These are phyloP conservation scores for Drosophila subpulchrella DNA, from an alignment of 1,140 invertebrate genomes.

Conservation along the genomic window DNA sequence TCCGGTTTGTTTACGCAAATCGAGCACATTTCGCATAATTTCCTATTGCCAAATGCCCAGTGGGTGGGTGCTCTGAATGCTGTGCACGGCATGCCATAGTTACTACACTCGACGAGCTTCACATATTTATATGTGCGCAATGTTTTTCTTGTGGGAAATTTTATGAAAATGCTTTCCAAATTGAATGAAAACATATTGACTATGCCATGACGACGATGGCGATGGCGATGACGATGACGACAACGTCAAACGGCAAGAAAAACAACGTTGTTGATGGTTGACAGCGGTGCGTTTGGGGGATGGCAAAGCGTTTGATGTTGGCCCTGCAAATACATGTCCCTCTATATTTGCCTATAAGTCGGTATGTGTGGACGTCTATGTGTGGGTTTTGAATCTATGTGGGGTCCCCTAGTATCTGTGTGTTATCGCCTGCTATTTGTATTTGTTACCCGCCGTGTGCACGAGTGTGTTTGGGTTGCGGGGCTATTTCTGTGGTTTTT, in stretches of 20 bases:
- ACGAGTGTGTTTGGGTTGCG: slow-evolving; percentile 27
- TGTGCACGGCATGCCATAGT: slow-evolving; percentile 69
- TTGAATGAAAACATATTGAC: slow-evolving; percentile 83
- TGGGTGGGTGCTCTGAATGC: slow-evolving; percentile 16
- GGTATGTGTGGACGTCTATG: slow-evolving; percentile 23
- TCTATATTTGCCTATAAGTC: slow-evolving; percentile 63
- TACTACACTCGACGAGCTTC: slow-evolving; percentile 4
- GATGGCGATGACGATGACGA: slow-evolving; percentile 61
- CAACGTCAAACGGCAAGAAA: slow-evolving; percentile 65
- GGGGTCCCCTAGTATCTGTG: slow-evolving; percentile 22
- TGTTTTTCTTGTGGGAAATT: slow-evolving; percentile 81
- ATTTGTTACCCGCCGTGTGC: slow-evolving; percentile 59
- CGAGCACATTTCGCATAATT: slow-evolving; percentile 84
- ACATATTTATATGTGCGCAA: slow-evolving; percentile 69
- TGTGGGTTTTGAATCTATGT: slow-evolving; percentile 19
- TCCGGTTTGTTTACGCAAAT: slow-evolving; percentile 83
- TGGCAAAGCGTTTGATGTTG: slow-evolving; percentile 77
- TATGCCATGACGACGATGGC: slow-evolving; percentile 67
- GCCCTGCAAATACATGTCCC: slow-evolving; percentile 71
- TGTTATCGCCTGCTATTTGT: slow-evolving; percentile 65
- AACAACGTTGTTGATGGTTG: slow-evolving; percentile 62
- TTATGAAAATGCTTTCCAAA: slow-evolving; percentile 83
- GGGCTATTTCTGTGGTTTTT: slow-evolving; percentile 64
- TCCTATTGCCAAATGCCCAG: slow-evolving; percentile 69
- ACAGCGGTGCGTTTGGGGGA: slow-evolving; percentile 2